Percentiles rank a stretch among this genome's conserved stretches.
These are phyloP conservation scores for Camponotus pennsylvanicus DNA, from an alignment of 1,140 invertebrate species.

Conservation along the genomic window DNA sequence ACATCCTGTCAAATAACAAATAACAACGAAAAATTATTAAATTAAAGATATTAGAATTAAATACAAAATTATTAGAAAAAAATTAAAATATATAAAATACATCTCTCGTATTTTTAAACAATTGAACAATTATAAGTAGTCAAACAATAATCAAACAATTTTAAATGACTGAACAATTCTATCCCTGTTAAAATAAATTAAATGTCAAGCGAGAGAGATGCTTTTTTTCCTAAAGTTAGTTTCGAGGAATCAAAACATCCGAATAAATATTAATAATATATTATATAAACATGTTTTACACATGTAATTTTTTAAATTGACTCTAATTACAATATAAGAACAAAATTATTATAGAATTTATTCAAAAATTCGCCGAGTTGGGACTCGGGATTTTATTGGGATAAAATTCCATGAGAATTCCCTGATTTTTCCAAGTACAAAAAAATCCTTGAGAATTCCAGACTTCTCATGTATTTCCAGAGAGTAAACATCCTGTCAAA, in stretches of 20 bases:
- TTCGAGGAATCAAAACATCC: neutral
- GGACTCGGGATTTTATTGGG: too few species aligned
- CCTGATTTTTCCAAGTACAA: too few species aligned
- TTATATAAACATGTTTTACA: too few species aligned
- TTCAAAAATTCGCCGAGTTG: too few species aligned
- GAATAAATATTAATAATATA: too few species aligned
- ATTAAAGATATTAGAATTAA: neutral
- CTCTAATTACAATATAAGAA: too few species aligned
- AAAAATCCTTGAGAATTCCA: too few species aligned
- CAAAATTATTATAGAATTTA: too few species aligned
- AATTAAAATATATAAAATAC: neutral
- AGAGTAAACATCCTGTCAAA: too few species aligned
- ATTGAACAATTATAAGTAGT: neutral
- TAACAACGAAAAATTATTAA: neutral
- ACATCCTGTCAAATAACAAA: neutral
- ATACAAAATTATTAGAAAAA: constrained; percentile 7
- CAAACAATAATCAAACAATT: neutral
- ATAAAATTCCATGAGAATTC: too few species aligned
- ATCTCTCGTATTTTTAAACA: neutral
- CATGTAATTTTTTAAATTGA: too few species aligned
- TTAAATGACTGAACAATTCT: neutral
- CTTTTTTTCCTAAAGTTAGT: neutral
- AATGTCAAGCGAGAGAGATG: neutral
- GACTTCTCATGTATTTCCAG: too few species aligned
- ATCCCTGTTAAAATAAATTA: neutral